A percentile compares a stretch with the other conserved stretches of the same genome.
Evolutionary conservation across 2,888 invertebrate genomes (phyloP).

Genomic region (Melanargia galathea): DNA sequence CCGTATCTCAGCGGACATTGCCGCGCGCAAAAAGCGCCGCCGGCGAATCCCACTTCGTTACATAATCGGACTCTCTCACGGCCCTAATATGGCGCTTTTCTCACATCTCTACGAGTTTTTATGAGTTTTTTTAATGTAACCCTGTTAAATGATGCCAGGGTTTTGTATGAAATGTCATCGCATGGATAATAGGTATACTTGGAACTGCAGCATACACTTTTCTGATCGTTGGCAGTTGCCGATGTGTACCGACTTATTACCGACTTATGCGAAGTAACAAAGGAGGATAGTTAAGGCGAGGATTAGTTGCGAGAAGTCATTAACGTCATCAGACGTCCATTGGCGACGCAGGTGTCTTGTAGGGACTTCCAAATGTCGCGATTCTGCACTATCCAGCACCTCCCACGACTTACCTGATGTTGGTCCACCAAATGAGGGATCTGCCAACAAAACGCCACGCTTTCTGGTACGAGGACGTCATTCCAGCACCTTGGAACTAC

Average conservation of each 20-base stretch:
- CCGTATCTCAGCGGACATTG: constrained; percentile 38
- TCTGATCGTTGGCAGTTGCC: not conserved
- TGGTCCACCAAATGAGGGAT: no score
- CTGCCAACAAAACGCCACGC: no score
- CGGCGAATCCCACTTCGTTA: constrained; percentile 58
- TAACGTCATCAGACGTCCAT: no score
- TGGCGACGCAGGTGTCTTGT: no score
- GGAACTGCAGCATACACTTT: not conserved
- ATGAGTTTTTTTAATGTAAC: constrained; percentile 36
- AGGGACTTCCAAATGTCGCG: no score
- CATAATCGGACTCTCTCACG: constrained; percentile 58
- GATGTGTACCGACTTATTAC: not conserved
- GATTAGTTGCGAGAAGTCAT: no score
- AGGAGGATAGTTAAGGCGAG: no score
- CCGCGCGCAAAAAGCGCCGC: constrained; percentile 50
- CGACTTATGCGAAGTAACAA: no score
- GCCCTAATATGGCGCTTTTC: constrained; percentile 45
- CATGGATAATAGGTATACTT: constrained; percentile 9
- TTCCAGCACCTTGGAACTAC: no score
- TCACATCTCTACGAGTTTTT: constrained; percentile 29
- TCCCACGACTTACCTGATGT: no score
- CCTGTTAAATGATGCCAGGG: constrained; percentile 6
- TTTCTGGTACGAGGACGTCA: no score
- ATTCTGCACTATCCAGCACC: no score
- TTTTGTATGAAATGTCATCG: constrained; percentile 1